These are phyloP conservation scores for Balaeniceps rex DNA, from an alignment of 2,113 vertebrate genomes.

Conservation along the genomic window DNA sequence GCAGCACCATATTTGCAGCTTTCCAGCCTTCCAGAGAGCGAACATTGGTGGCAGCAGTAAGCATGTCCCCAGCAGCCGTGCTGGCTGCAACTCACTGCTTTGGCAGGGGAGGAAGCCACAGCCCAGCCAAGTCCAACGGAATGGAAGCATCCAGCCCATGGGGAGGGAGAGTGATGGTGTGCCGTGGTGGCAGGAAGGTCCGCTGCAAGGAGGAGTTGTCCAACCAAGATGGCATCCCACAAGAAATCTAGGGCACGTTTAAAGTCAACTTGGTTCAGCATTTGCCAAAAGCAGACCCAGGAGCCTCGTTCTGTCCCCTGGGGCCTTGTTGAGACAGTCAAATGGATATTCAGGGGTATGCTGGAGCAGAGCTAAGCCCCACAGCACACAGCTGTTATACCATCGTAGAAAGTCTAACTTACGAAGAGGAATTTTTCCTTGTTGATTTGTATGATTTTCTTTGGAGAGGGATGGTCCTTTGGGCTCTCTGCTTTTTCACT, in stretches of 20 bases:
- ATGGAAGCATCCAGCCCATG: neutral
- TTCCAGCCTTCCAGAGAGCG: neutral
- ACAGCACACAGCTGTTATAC: constrained; percentile 31
- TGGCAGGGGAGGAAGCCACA: neutral
- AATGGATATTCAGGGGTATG: neutral
- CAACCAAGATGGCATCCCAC: neutral
- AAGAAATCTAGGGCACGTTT: neutral
- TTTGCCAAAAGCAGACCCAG: neutral
- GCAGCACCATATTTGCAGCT: neutral
- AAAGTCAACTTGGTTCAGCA: neutral
- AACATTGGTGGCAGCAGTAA: neutral
- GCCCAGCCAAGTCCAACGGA: neutral
- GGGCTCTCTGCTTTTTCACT: constrained; percentile 57
- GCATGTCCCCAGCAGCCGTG: neutral
- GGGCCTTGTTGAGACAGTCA: neutral
- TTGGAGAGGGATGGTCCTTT: constrained; percentile 34
- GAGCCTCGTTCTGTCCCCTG: neutral
- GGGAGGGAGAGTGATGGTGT: neutral
- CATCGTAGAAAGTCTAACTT: neutral
- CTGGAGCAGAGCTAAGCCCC: neutral
- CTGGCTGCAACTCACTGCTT: neutral
- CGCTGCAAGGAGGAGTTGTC: neutral
- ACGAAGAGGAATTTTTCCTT: constrained; percentile 14
- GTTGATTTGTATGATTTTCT: constrained; percentile 47
- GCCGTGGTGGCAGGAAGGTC: neutral